Base-by-base conservation (phyloP, 2,113 vertebrate genomes). In the Pseudopodoces humilis region DNA sequence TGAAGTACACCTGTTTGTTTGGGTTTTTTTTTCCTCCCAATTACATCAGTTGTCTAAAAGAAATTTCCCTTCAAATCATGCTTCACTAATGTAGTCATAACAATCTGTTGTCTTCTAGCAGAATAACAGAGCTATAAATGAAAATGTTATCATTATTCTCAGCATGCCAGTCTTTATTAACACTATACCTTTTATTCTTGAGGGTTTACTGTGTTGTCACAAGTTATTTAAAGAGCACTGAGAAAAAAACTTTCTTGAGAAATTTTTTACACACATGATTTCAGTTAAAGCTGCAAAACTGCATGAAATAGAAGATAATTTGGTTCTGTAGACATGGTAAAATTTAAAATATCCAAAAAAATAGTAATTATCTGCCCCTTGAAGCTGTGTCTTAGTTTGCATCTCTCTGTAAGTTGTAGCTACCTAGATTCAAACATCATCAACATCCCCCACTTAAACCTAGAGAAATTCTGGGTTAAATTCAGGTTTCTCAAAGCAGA, bases 21-120 rank as follows among this genome's bases (percentile, higher is more conserved):
- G 2, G 3, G 27, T 1, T 3, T 0, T 8, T 41, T 69, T 84
- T 63, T 60, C 19, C 16, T 90, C 7, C 37, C 19, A 67, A 0
- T n/a, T 89, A 17, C 7, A 60, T 31, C 31, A 49, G 4, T 20
- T 64, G 13, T n/a, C 37, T 75, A n/a, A 86, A 90, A 85, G 41
- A 77, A 68, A 49, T 24, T n/a, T 52, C 24, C 21, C 24, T 80
- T 72, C 60, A 63, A 67, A 49, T 35, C 15, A 7, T 28, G 8
- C 27, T 68, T 76, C 2, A 0, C 43, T 86, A 39, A 50, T 39
- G 24, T 23, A 77, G 35, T 59, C 43, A 65, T 22, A 68, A 68
- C 6, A 50, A 43, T 52, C 33, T 70, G 17, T 39, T 52, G 5
- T 74, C 39, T 88, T 92, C 31, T 56, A 43, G 14, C 15, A 43